phyloP scores from a whole-genome alignment of 2,888 invertebrate species.

The Malthinus seriepunctatus region DNA sequence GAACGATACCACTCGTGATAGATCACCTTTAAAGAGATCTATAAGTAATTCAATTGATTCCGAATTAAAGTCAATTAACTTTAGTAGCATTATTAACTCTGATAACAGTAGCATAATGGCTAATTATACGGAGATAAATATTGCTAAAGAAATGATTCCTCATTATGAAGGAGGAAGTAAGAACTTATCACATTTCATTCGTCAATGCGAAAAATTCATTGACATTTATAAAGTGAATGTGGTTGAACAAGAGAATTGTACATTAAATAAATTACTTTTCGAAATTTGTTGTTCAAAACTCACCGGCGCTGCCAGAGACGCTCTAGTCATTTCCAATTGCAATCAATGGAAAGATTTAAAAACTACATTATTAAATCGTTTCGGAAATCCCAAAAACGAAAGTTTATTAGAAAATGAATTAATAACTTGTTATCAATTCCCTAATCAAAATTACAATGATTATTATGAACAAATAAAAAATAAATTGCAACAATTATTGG shows the following conservation, averaged over 20 bases:
- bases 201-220: conserved; percentile 10
- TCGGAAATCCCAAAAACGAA: conserved; percentile 28
- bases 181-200: background rate
- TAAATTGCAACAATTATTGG: conserved; percentile 32
- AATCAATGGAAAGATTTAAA: conserved; percentile 16
- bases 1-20: background rate
- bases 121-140: background rate
- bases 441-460: conserved; percentile 25
- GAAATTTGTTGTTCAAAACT: conserved; percentile 15
- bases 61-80: background rate
- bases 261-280: background rate
- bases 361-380: conserved; percentile 17
- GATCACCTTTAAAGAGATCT: background rate
- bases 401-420: conserved; percentile 25
- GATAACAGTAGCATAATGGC: background rate
- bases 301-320: conserved; percentile 24
- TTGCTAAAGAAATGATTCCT: background rate
- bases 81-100: too few species aligned
- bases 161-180: background rate
- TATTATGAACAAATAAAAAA: conserved; percentile 31
- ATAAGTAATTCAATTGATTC: background rate
- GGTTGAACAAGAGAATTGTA: background rate
- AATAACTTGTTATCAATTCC: conserved; percentile 23
- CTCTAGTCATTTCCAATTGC: conserved; percentile 9
- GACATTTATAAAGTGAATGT: background rate